Conservation (phyloP, 2,113 vertebrate species). For the Megaceryle maxima region DNA sequence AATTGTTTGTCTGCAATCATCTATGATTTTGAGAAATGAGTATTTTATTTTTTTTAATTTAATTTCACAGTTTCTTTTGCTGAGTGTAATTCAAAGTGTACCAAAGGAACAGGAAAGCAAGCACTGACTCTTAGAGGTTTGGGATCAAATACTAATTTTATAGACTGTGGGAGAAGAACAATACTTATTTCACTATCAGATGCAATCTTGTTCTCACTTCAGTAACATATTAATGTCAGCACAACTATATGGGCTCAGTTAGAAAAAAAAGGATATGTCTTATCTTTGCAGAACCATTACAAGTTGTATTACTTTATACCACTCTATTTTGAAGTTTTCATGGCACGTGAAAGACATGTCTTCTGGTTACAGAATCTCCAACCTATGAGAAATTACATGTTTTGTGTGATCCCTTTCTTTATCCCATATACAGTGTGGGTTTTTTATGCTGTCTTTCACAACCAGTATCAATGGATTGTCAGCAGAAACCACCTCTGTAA, state of each 20-base stretch:
- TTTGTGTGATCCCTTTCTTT: background rate
- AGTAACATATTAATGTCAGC: background rate
- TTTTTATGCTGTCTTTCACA: background rate
- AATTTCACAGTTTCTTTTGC: background rate
- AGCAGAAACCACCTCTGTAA: background rate
- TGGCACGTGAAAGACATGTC: background rate
- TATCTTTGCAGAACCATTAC: background rate
- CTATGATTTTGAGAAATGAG: background rate
- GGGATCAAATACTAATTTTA: background rate
- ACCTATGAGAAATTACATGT: background rate
- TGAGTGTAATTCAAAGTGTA: background rate
- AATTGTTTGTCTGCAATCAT: background rate
- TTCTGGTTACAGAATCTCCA: background rate
- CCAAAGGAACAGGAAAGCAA: background rate
- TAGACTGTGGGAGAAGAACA: background rate
- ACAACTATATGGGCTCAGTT: background rate
- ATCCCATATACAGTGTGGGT: too few relatives aligned
- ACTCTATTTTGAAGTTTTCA: background rate
- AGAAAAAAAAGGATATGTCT: background rate
- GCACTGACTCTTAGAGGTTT: background rate
- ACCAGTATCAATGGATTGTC: background rate
- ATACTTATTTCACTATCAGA: background rate
- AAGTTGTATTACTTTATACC: fast-evolving
- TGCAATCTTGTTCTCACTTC: background rate
- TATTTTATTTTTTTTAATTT: background rate